Percentiles rank a stretch among this genome's conserved stretches.
phyloP scores from a whole-genome alignment of 2,797 vertebrate species.

The Rachycentron canadum region DNA sequence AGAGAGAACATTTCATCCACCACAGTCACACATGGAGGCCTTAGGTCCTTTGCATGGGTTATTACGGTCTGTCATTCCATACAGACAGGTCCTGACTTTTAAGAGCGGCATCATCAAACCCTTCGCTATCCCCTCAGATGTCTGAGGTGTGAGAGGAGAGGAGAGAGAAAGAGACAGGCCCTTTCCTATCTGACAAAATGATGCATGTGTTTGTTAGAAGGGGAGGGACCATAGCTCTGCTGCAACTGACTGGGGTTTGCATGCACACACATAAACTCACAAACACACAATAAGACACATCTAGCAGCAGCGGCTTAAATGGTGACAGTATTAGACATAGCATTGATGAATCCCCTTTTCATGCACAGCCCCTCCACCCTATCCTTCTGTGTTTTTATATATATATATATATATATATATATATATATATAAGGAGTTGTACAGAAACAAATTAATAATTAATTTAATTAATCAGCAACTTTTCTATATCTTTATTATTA shows the following conservation, averaged over 20 bases:
- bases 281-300: constrained; percentile 29
- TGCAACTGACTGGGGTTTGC: constrained; percentile 45
- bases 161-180: constrained; percentile 50
- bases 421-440: too few relatives aligned
- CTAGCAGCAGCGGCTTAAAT: constrained; percentile 25
- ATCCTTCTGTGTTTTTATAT: too few relatives aligned
- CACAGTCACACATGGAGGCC: constrained; percentile 41
- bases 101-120: constrained; percentile 61
- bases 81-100: constrained; percentile 42
- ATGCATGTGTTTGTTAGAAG: constrained; percentile 74
- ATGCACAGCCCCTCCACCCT: constrained; percentile 36
- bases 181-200: constrained; percentile 67
- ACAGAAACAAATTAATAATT: too few relatives aligned
- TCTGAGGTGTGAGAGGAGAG: constrained; percentile 63
- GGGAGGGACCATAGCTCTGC: constrained; percentile 47
- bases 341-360: constrained; percentile 59
- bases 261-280: constrained; percentile 12
- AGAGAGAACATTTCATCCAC: neutral
- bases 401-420: too few relatives aligned
- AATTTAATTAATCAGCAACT: too few relatives aligned
- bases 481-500: too few relatives aligned
- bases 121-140: constrained; percentile 47
- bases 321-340: too few relatives aligned
- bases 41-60: constrained; percentile 32
- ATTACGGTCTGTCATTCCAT: constrained; percentile 46